phyloP scores from a whole-genome alignment of 1,140 invertebrate species.

The Magallana gigas region DNA sequence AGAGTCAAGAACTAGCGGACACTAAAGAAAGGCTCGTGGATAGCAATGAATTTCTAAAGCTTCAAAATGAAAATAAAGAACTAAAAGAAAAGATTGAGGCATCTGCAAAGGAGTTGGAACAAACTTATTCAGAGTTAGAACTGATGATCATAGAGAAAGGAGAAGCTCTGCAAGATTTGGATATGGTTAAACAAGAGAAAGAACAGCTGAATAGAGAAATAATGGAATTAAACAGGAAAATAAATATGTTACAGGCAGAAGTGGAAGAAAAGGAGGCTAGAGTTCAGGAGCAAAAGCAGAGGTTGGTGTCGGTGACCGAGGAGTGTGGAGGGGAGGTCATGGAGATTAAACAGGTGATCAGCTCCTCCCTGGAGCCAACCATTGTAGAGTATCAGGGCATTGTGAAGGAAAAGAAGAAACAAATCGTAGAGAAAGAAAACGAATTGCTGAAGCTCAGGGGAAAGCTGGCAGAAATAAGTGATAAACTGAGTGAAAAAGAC shows the following conservation, averaged over 20 bases:
- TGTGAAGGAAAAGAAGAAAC: conserved; percentile 43
- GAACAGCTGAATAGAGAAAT: background rate
- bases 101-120: background rate
- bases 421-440: conserved; percentile 58
- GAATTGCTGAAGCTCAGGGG: conserved; percentile 45
- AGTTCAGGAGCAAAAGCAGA: background rate
- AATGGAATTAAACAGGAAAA: conserved; percentile 38
- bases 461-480: conserved; percentile 41
- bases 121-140: conserved; percentile 43
- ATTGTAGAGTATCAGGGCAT: conserved; percentile 43
- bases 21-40: background rate
- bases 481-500: conserved; percentile 51
- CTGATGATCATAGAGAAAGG: conserved; percentile 43
- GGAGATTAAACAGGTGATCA: conserved; percentile 25
- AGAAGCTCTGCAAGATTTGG: conserved; percentile 42
- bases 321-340: conserved; percentile 12
- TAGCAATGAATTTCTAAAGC: background rate
- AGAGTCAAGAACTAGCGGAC: conserved; percentile 2
- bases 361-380: conserved; percentile 2
- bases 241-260: background rate
- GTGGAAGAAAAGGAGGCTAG: conserved; percentile 23
- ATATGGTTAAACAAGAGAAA: conserved; percentile 44
- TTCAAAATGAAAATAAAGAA: conserved; percentile 26
- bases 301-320: background rate
- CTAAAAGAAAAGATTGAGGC: conserved; percentile 19